Base-by-base conservation (phyloP, 1,140 invertebrate species). In the Hetaerina americana region DNA sequence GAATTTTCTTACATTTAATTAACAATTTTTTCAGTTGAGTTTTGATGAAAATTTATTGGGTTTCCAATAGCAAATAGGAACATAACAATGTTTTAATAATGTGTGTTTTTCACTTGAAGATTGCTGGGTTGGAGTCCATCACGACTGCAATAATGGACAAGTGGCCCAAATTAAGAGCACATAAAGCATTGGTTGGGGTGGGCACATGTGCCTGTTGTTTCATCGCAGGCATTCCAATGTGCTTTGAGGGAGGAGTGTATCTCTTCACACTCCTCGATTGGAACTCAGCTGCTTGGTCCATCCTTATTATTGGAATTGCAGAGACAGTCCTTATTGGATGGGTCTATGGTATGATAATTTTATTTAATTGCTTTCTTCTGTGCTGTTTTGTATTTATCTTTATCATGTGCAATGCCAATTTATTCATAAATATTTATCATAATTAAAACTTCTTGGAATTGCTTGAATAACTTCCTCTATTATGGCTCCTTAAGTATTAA, bases 251-350 rank as follows among this genome's bases (percentile, higher is more conserved):
- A 66, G 90, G 91, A 5, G 86, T 92, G 72, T 92, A 90, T 78
- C 78, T 92, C 73, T 87, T 92, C 75, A 89, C 90, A 29, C 77
- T 93, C 69, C 84, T 93, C 80, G 92, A 93, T 78, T 90, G 89
- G 83, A 92, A 93, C 78, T 90, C 91, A 0, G 91, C 91, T 27
- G 90, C 90, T n/a, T 93, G 90, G 87, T 90, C 90, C 8, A 89
- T 92, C 70, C 83, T 93, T 73, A 81, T 92, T 40, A 90, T 93
- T 77, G 91, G 90, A 31, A 78, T 90, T 28, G 84, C 85, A 25
- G 90, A 94, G 84, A 85, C 89, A 26, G 80, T 84, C 6, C 82
- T 87, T 8, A 84, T 91, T 0, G 83, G 86, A 10, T 92, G 89
- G 88, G 85, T 88, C 22, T 93, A 93, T 79, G 91, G 91, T 3